These are phyloP conservation scores for Chelonus insularis DNA, from an alignment of 1,140 invertebrate genomes.

Conservation along the genomic window DNA sequence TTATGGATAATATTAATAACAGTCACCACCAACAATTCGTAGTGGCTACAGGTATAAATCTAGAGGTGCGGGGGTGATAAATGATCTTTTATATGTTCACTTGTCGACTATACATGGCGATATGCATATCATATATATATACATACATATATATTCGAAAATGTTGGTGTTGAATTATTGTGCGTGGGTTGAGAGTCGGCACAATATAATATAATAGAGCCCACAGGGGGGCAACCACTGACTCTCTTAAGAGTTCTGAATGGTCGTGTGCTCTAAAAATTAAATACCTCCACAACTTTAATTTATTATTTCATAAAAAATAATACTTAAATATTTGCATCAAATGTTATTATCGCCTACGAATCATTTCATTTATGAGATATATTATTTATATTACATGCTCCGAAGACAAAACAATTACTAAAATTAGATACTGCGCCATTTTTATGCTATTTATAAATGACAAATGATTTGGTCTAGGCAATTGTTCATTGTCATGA, in stretches of 20 bases:
- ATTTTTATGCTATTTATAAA: no score
- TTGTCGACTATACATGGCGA: conserved; percentile 13
- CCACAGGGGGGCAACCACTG: conserved; percentile 33
- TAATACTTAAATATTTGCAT: no score
- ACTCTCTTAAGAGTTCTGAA: neutral
- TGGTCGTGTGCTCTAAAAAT: neutral
- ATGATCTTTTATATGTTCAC: conserved; percentile 33
- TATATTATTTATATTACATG: no score
- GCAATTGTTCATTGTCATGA: no score
- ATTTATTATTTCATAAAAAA: no score
- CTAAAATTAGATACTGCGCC: no score
- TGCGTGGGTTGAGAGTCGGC: conserved; percentile 35
- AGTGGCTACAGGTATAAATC: conserved; percentile 7
- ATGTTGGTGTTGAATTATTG: conserved; percentile 47
- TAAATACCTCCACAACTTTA: no score
- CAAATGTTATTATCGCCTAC: no score
- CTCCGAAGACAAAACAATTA: no score
- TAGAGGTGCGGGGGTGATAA: conserved; percentile 38
- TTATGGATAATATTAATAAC: no score
- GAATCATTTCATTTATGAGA: no score
- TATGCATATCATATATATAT: conserved; percentile 4
- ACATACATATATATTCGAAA: neutral
- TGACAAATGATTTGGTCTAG: no score
- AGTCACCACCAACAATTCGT: conserved; percentile 41
- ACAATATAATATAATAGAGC: conserved; percentile 43